Evolutionary conservation across 2,113 vertebrate species (phyloP).

Genomic region (Halichoerus grypus): DNA sequence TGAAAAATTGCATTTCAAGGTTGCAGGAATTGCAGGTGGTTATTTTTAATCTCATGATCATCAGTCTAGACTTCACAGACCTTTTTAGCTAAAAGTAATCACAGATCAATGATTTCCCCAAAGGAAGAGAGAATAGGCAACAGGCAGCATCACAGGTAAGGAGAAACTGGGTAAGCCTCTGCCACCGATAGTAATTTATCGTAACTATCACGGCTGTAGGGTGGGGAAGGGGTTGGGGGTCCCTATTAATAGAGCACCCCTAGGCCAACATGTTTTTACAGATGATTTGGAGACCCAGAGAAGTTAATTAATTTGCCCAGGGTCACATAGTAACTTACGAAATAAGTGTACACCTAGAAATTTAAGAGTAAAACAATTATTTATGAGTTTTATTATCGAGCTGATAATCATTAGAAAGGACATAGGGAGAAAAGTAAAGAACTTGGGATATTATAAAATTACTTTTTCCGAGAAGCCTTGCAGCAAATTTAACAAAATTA

Average conservation of each 20-base stretch:
- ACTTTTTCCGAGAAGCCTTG: slow-evolving; percentile 38
- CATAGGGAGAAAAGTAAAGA: background rate
- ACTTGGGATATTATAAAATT: background rate
- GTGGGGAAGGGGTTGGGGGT: background rate
- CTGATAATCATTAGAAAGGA: background rate
- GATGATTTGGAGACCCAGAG: background rate
- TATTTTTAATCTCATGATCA: background rate
- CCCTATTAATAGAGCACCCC: background rate
- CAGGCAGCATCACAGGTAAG: background rate
- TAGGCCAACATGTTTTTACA: background rate
- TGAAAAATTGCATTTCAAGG: background rate
- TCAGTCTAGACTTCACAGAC: background rate
- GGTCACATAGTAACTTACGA: background rate
- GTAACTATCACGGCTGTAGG: background rate
- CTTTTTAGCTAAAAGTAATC: background rate
- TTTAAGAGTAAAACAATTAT: background rate
- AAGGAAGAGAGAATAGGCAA: background rate
- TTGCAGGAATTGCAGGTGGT: background rate
- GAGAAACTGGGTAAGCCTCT: background rate
- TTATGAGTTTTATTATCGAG: background rate
- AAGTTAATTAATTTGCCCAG: slow-evolving; percentile 10
- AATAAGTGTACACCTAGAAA: background rate
- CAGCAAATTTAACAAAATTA: slow-evolving; percentile 40
- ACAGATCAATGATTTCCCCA: background rate
- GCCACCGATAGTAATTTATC: background rate